Percentiles rank a stretch among this genome's conserved stretches.
These are phyloP conservation scores for Anthrax anthrax DNA, from an alignment of 2,888 invertebrate species.

Conservation along the genomic window DNA sequence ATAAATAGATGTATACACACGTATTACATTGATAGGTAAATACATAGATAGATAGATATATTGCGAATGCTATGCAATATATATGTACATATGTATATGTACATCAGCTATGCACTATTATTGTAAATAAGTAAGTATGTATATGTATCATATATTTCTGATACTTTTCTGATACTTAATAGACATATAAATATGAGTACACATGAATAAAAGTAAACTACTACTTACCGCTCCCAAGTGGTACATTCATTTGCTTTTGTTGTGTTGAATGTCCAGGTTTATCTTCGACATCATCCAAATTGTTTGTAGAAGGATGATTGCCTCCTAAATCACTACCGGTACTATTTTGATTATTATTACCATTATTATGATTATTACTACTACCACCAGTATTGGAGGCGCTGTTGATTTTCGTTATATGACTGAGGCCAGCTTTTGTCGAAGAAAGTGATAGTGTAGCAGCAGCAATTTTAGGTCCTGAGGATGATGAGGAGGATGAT, in stretches of 20 bases:
- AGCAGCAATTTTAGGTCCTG: constrained; percentile 7
- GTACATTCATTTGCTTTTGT: constrained; percentile 28
- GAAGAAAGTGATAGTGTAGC: constrained; percentile 12
- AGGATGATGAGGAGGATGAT: constrained; percentile 12
- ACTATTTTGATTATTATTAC: constrained; percentile 14
- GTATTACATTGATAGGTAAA: background rate
- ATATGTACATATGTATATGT: background rate
- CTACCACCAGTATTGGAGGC: background rate
- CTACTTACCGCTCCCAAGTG: constrained; percentile 35
- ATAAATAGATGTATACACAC: too few species aligned
- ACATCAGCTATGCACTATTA: too few species aligned
- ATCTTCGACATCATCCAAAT: constrained; percentile 24
- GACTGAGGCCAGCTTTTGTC: constrained; percentile 4
- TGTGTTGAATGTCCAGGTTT: constrained; percentile 17
- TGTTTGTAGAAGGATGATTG: constrained; percentile 10
- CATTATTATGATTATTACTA: constrained; percentile 13
- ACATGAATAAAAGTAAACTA: constrained; percentile 13
- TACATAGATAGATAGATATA: background rate
- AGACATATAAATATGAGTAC: too few species aligned
- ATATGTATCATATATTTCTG: background rate
- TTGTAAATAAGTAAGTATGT: too few species aligned
- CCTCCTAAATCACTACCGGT: constrained; percentile 6
- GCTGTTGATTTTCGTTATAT: background rate
- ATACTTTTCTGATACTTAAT: too few species aligned
- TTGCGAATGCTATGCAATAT: background rate